Percentiles rank a stretch among this genome's conserved stretches.
Conservation (phyloP, 2,888 invertebrate species). For the Callyntrura sp. region DNA sequence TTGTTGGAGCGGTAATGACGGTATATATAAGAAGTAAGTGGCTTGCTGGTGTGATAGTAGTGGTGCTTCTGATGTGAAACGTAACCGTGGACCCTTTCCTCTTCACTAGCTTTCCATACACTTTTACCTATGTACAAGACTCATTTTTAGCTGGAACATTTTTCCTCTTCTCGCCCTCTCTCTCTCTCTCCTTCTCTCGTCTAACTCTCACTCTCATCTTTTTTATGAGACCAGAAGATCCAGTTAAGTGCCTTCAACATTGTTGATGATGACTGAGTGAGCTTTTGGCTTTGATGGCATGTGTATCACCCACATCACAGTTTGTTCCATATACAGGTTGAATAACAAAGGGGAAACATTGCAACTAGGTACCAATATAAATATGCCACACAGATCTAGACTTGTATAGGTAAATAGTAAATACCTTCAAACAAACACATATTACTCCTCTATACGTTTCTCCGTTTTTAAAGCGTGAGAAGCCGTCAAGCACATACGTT, state of each 20-base stretch:
- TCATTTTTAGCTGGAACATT: slow-evolving; percentile 63
- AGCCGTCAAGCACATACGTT: slow-evolving; percentile 43
- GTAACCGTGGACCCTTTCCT: not conserved
- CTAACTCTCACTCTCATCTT: slow-evolving; percentile 51
- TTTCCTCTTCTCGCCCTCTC: slow-evolving; percentile 53
- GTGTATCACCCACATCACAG: slow-evolving; percentile 52
- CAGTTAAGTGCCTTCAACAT: slow-evolving; percentile 77
- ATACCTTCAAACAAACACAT: too few relatives aligned
- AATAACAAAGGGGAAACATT: not conserved
- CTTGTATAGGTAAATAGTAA: not conserved
- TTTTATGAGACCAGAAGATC: slow-evolving; percentile 74
- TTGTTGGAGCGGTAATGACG: not conserved
- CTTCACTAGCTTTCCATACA: slow-evolving; percentile 40
- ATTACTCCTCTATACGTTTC: not conserved
- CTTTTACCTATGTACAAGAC: slow-evolving; percentile 40
- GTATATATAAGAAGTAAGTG: not conserved
- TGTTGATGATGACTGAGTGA: slow-evolving; percentile 77
- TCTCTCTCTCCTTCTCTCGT: slow-evolving; percentile 36
- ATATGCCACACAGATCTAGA: not conserved
- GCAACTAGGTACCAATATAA: slow-evolving; percentile 1
- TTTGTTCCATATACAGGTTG: slow-evolving; percentile 1
- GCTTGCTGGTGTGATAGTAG: not conserved
- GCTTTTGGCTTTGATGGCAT: slow-evolving; percentile 78
- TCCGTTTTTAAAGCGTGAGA: slow-evolving; percentile 28
- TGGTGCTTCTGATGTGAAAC: slow-evolving; percentile 28